These are phyloP conservation scores for Sebastolobus alascanus DNA, from an alignment of 2,797 vertebrate genomes.

Conservation along the genomic window DNA sequence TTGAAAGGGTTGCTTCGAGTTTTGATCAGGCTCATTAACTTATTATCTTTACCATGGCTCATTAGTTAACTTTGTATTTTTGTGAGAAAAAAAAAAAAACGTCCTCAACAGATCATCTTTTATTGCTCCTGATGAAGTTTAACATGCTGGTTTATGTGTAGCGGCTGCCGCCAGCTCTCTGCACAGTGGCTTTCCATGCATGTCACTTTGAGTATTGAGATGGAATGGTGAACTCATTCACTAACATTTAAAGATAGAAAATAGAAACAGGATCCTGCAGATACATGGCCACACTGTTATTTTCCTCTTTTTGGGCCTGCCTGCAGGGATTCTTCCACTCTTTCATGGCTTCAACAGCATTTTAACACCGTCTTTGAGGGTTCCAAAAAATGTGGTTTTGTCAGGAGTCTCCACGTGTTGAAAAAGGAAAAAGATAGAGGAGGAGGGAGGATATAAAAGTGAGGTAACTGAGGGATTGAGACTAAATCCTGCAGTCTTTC, in stretches of 20 bases:
- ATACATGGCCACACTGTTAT: background rate
- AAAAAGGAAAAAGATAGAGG: background rate
- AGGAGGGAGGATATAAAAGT: slow-evolving; percentile 49
- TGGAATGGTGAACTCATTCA: too few species aligned
- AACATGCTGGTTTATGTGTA: background rate
- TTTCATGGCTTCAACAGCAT: slow-evolving; percentile 50
- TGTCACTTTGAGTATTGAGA: background rate
- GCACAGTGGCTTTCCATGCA: background rate
- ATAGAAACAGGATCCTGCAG: background rate
- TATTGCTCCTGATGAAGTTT: background rate
- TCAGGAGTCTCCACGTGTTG: background rate
- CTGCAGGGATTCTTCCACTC: slow-evolving; percentile 21
- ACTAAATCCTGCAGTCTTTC: background rate
- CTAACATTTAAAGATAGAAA: background rate
- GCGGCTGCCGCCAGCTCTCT: background rate
- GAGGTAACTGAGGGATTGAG: slow-evolving; percentile 11
- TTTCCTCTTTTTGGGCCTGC: background rate
- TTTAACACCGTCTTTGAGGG: slow-evolving; percentile 29
- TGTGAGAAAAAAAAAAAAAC: background rate
- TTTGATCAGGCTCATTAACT: background rate
- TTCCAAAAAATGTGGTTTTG: slow-evolving; percentile 1
- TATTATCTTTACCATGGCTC: background rate
- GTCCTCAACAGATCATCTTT: background rate
- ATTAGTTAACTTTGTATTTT: background rate
- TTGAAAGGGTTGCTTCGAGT: background rate